Evolutionary conservation across 2,888 invertebrate genomes (phyloP).

Genomic region (Dioctria rufipes): DNA sequence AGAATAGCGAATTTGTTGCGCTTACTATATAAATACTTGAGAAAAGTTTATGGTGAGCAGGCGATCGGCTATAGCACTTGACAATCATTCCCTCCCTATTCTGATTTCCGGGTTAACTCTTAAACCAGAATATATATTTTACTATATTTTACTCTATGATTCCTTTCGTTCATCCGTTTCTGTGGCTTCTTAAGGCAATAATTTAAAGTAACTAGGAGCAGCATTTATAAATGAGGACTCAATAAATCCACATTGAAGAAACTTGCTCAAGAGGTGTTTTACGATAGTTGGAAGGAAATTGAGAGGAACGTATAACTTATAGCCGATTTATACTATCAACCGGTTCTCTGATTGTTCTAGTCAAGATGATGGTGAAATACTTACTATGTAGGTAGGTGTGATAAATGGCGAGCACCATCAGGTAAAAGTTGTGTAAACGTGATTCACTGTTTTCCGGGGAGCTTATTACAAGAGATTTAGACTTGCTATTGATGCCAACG

Average conservation of each 20-base stretch:
- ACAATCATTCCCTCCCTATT: too few species aligned
- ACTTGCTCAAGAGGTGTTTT: slow-evolving; percentile 8
- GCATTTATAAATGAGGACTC: slow-evolving; percentile 18
- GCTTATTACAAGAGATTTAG: neutral
- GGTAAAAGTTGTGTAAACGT: neutral
- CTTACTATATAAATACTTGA: neutral
- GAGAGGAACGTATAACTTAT: slow-evolving; percentile 43
- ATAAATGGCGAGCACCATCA: too few species aligned
- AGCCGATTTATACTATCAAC: neutral
- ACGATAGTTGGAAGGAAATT: slow-evolving; percentile 27
- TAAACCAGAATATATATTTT: neutral
- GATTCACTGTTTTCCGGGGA: neutral
- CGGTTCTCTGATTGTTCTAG: too few species aligned
- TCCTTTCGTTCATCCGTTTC: neutral
- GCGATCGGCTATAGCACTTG: too few species aligned
- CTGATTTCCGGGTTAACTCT: neutral
- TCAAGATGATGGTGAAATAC: too few species aligned
- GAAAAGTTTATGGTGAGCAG: neutral
- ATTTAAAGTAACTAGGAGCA: slow-evolving; percentile 1
- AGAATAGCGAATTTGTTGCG: slow-evolving; percentile 25
- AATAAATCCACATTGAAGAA: slow-evolving; percentile 17
- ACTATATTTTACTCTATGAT: too few species aligned
- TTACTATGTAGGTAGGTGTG: too few species aligned
- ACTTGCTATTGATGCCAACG: neutral
- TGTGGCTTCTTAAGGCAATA: slow-evolving; percentile 28